Conservation (phyloP, 2,797 vertebrate species). For the Acipenser ruthenus region DNA sequence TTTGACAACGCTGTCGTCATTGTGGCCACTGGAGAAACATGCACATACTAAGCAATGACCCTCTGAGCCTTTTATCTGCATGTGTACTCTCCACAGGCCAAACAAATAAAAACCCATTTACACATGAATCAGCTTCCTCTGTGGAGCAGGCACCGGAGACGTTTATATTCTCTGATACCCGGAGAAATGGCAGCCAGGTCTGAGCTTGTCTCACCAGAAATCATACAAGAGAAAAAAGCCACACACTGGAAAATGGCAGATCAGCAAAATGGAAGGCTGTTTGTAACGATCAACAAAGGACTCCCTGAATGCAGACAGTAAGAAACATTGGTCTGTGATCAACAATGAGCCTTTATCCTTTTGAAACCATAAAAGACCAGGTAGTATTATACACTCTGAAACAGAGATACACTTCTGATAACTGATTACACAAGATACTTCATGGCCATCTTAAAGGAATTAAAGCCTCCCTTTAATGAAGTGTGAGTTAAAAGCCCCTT, state of each 20-base stretch:
- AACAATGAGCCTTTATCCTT: conserved; percentile 46
- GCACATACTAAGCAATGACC: conserved; percentile 49
- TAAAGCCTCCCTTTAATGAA: conserved; percentile 35
- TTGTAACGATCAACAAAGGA: conserved; percentile 41
- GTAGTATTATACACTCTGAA: conserved; percentile 18
- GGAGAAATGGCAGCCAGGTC: conserved; percentile 46
- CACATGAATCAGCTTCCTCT: conserved; percentile 68
- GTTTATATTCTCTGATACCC: conserved; percentile 38
- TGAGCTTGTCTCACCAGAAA: conserved; percentile 62
- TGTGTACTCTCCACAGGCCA: conserved; percentile 61
- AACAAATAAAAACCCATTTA: conserved; percentile 72
- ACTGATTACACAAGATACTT: conserved; percentile 54
- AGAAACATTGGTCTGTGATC: conserved; percentile 37
- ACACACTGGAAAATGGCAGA: conserved; percentile 40
- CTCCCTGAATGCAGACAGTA: conserved; percentile 40
- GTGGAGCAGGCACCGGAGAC: conserved; percentile 53
- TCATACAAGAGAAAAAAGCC: conserved; percentile 38
- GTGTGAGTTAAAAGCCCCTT: conserved; percentile 7
- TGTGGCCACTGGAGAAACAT: conserved; percentile 43
- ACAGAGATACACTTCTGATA: conserved; percentile 55
- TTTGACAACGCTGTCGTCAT: conserved; percentile 52
- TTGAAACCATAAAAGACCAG: conserved; percentile 20
- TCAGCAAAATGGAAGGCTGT: conserved; percentile 40
- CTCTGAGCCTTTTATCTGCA: conserved; percentile 54
- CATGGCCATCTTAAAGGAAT: conserved; percentile 33